Evolutionary conservation across 2,113 vertebrate genomes (phyloP), one percentile per base, ranked within the genome.

Genomic region (Arothron firmamentum): DNA sequence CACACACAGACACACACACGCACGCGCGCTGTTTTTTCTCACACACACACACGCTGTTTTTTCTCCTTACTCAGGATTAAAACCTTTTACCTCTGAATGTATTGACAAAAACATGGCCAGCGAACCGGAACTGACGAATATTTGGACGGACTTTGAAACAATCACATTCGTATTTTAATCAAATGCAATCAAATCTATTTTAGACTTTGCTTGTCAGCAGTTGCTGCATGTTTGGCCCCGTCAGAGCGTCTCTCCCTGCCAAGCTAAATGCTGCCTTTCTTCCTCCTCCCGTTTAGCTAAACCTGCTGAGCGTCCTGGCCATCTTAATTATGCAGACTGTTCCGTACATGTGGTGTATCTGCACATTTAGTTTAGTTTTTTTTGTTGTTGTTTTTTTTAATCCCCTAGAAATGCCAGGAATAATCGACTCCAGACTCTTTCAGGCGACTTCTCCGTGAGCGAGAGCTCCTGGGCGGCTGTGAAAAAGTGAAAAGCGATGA

Each of bases 141-240:
- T 41, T 76, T 83, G 75, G 82, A 82, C 81, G 79, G 82, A 84
- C 84, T 77, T 84, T 80, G 77, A 72, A 79, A 71, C 80, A 81
- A 86, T 86, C 78, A 77, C 42, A 23, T 34, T 47, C 71, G 86
- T 85, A 76, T 89, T 87, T 86, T 86, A 86, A 87, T 87, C 67
- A 87, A 83, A 84, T 82, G 77, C 78, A 63, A 77, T 86, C 60
- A 80, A 28, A 28, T 38, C 34, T 59, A 72, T 65, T 45, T 56
- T 7, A 74, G 71, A 74, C 68, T 49, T 43, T 62, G 55, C 1
- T 4, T 62, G 76, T 86, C 82, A 84, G 81, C 78, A 73, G 20
- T 83, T 82, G 65, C 53, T 68, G 74, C 67, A 17, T 12, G 34
- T 38, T 5, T 47, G 57, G 57, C 52, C 58, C 57, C 72, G 78